Evolutionary conservation across 2,797 vertebrate species (phyloP).

Genomic region (Diplodus sargus): DNA sequence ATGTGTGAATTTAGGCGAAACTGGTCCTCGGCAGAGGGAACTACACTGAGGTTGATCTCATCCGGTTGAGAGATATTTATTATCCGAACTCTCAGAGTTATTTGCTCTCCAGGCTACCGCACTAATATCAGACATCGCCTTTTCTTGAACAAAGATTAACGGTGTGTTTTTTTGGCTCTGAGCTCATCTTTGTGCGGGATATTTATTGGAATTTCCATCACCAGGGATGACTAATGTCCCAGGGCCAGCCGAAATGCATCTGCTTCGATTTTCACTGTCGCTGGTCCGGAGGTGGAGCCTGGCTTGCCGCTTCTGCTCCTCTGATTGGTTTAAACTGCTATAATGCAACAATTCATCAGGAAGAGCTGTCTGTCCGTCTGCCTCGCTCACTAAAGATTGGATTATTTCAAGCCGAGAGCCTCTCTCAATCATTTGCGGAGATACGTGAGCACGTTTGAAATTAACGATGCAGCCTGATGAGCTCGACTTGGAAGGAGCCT

Average conservation of each 20-base stretch:
- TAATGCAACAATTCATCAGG: slow-evolving; percentile 51
- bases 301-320: background rate
- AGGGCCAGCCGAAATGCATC: slow-evolving; percentile 31
- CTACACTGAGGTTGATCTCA: background rate
- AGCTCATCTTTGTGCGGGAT: slow-evolving; percentile 15
- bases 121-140: slow-evolving; percentile 4
- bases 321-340: slow-evolving; percentile 37
- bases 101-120: slow-evolving; percentile 15
- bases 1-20: background rate
- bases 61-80: slow-evolving; percentile 20
- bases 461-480: slow-evolving; percentile 62
- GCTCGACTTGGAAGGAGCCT: slow-evolving; percentile 13
- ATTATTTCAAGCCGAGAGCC: slow-evolving; percentile 37
- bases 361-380: slow-evolving; percentile 14
- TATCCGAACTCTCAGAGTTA: slow-evolving; percentile 6
- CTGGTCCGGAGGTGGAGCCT: slow-evolving; percentile 5
- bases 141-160: slow-evolving; percentile 28
- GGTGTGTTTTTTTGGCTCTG: background rate
- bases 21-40: background rate
- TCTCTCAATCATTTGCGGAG: slow-evolving; percentile 28
- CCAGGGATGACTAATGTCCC: slow-evolving; percentile 26
- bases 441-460: slow-evolving; percentile 41
- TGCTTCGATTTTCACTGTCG: slow-evolving; percentile 27
- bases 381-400: slow-evolving; percentile 14
- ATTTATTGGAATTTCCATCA: slow-evolving; percentile 46